Percentiles rank a stretch among this genome's conserved stretches.
These are phyloP conservation scores for Mormyrus proboscirostris DNA, from an alignment of 2,797 vertebrate genomes.

Conservation along the genomic window DNA sequence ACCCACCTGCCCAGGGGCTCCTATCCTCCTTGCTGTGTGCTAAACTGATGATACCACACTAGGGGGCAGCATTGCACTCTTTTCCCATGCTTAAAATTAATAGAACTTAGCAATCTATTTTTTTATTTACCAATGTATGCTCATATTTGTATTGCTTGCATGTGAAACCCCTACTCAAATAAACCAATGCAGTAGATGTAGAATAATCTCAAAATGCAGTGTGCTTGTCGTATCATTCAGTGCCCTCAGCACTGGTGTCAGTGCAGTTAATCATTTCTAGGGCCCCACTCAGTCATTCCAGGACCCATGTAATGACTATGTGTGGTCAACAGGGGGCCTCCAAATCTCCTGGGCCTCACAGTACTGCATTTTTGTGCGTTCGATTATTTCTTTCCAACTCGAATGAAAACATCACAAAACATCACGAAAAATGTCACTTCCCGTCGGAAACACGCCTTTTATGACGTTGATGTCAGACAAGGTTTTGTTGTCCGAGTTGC, in stretches of 20 bases:
- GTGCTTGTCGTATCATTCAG: neutral
- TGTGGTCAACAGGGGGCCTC: neutral
- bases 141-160: neutral
- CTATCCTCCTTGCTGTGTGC: neutral
- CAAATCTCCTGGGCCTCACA: neutral
- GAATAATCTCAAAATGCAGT: neutral
- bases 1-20: too few species aligned
- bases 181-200: neutral
- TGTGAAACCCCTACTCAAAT: neutral
- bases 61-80: neutral
- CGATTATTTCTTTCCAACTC: too few species aligned
- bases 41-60: neutral
- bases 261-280: neutral
- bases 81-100: neutral
- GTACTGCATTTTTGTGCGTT: too few species aligned
- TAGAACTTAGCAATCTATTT: neutral
- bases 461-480: too few species aligned
- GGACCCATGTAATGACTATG: neutral
- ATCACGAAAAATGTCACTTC: too few species aligned
- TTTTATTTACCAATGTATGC: neutral
- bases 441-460: too few species aligned
- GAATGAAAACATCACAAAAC: too few species aligned
- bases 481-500: too few species aligned
- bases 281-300: too few species aligned
- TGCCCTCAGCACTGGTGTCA: neutral